Evolutionary conservation across 2,113 vertebrate genomes (phyloP).

Genomic region (Chaetorhynchus papuensis): DNA sequence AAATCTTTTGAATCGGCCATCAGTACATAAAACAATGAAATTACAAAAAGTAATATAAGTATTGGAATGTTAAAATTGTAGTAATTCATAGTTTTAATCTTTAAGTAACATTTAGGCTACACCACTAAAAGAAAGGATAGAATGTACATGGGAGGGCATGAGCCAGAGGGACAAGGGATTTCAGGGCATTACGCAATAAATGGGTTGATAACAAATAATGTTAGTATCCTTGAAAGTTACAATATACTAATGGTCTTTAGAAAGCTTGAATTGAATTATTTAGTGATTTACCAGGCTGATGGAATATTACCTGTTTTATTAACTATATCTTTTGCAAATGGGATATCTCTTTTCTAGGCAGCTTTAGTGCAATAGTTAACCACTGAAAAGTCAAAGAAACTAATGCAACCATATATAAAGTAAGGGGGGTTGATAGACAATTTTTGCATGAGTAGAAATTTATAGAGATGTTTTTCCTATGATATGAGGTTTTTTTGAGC

Average conservation of each 20-base stretch:
- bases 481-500: not conserved
- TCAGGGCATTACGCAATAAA: not conserved
- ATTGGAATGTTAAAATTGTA: not conserved
- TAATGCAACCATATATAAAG: not conserved
- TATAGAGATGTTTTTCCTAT: not conserved
- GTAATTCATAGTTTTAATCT: not conserved
- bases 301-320: not conserved
- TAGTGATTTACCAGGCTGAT: not conserved
- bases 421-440: not conserved
- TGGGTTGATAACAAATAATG: not conserved
- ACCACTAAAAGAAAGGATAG: not conserved
- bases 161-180: not conserved
- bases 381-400: not conserved
- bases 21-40: not conserved
- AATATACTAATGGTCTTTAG: not conserved
- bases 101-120: not conserved
- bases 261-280: not conserved
- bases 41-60: not conserved
- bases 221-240: not conserved
- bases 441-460: not conserved
- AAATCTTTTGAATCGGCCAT: not conserved
- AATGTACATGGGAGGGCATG: not conserved
- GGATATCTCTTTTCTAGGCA: not conserved
- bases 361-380: not conserved
- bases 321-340: not conserved